Percentiles rank a stretch among this genome's conserved stretches.
Conservation (phyloP, 2,888 invertebrate genomes). For the Agapetus fuscipes region DNA sequence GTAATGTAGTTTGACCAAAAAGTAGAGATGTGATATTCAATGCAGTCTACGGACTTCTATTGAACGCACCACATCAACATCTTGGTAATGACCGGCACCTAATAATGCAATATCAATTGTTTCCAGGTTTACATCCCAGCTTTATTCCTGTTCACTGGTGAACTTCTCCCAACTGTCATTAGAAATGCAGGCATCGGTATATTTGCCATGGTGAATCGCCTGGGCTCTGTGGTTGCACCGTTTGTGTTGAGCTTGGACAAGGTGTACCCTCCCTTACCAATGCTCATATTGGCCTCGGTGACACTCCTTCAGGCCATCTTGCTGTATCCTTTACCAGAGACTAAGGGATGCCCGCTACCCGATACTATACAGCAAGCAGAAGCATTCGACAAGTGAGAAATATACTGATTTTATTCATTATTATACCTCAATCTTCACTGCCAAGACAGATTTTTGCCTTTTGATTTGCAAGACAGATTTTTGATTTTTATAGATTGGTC, state of each 20-base stretch:
- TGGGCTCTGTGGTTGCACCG: conserved; percentile 63
- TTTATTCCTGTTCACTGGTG: conserved; percentile 65
- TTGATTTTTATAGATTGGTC: no score
- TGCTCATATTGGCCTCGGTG: conserved; percentile 30
- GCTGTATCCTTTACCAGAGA: conserved; percentile 37
- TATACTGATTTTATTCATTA: no score
- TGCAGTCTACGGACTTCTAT: no score
- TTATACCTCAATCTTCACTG: no score
- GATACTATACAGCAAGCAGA: conserved; percentile 46
- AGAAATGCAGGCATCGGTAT: conserved; percentile 68
- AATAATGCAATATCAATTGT: no score
- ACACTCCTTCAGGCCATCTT: conserved; percentile 32
- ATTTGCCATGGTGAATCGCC: conserved; percentile 62
- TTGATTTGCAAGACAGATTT: no score
- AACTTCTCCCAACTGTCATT: conserved; percentile 68
- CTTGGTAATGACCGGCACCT: no score
- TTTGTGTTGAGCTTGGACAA: conserved; percentile 31
- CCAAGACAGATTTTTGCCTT: no score
- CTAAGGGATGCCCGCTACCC: conserved; percentile 37
- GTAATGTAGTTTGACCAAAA: no score
- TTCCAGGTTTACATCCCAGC: conserved; percentile 45
- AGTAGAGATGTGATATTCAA: no score
- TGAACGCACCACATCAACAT: no score
- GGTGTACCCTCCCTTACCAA: conserved; percentile 28
- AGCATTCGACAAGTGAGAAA: conserved; percentile 23